Conservation (phyloP, 2,113 vertebrate species). For the Ellobius talpinus region DNA sequence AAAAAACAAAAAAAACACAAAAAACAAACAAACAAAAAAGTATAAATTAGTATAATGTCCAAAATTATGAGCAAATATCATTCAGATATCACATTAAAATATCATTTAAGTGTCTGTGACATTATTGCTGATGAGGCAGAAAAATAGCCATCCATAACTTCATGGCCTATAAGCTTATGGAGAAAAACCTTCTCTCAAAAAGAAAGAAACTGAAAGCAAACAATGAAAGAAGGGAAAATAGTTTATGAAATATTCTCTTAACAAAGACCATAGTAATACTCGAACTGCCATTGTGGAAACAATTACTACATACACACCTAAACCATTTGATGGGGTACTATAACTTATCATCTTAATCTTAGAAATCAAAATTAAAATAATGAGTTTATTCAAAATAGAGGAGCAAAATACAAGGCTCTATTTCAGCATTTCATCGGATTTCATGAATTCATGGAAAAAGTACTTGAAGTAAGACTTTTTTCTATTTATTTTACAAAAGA, state of each 20-base stretch:
- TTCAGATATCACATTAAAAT: not conserved
- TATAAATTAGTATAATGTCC: not conserved
- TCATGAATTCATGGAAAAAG: too few species aligned
- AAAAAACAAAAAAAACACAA: too few species aligned
- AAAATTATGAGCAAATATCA: not conserved
- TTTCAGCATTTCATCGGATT: not conserved
- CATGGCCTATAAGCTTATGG: too few species aligned
- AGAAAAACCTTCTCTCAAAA: not conserved
- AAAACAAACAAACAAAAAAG: too few species aligned
- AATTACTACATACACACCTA: not conserved
- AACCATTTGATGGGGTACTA: not conserved
- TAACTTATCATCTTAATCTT: not conserved
- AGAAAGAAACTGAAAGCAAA: not conserved
- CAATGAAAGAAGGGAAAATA: not conserved
- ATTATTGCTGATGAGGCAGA: not conserved
- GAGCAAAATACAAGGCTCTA: not conserved
- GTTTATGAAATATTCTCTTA: not conserved
- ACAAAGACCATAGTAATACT: not conserved
- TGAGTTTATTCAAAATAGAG: not conserved
- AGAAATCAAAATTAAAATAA: not conserved
- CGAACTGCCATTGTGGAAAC: not conserved
- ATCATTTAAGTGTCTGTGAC: too few species aligned
- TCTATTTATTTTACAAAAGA: too few species aligned
- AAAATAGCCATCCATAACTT: not conserved
- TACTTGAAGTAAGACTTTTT: too few species aligned